Percentiles rank a stretch among this genome's conserved stretches.
phyloP scores from a whole-genome alignment of 2,113 vertebrate genomes.

The Thunnus maccoyii region DNA sequence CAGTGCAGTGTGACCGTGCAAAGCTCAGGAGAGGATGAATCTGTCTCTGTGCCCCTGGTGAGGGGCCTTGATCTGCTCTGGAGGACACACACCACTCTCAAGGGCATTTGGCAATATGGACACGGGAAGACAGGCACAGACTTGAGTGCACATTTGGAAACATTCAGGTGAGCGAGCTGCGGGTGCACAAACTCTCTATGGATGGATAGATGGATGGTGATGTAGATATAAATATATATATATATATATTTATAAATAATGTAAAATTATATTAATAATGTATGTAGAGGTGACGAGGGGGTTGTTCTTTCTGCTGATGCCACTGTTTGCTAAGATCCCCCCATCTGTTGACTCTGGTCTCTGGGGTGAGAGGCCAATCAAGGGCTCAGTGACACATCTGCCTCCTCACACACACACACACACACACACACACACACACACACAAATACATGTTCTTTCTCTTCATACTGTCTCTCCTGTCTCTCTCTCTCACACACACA shows the following conservation, averaged over 20 bases:
- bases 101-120: constrained; percentile 56
- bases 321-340: constrained; percentile 69
- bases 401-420: constrained; percentile 50
- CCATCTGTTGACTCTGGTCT: constrained; percentile 85
- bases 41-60: constrained; percentile 69
- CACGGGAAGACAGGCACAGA: not conserved
- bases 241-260: constrained; percentile 61
- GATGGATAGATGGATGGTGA: constrained; percentile 17
- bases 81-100: constrained; percentile 71
- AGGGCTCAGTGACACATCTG: constrained; percentile 83
- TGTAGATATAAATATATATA: constrained; percentile 17
- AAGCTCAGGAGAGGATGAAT: constrained; percentile 69
- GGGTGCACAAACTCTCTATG: not conserved
- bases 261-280: constrained; percentile 72
- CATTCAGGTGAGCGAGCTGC: constrained; percentile 3
- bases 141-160: constrained; percentile 8
- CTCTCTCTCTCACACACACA: not conserved
- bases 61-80: constrained; percentile 72
- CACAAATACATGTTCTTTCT: constrained; percentile 28
- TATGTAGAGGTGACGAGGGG: constrained; percentile 58
- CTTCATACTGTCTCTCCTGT: constrained; percentile 15
- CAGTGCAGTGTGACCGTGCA: constrained; percentile 63
- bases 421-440: constrained; percentile 7
- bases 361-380: constrained; percentile 77
- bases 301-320: constrained; percentile 78